Conservation (phyloP, 2,888 invertebrate species). For the Zygaena filipendulae region DNA sequence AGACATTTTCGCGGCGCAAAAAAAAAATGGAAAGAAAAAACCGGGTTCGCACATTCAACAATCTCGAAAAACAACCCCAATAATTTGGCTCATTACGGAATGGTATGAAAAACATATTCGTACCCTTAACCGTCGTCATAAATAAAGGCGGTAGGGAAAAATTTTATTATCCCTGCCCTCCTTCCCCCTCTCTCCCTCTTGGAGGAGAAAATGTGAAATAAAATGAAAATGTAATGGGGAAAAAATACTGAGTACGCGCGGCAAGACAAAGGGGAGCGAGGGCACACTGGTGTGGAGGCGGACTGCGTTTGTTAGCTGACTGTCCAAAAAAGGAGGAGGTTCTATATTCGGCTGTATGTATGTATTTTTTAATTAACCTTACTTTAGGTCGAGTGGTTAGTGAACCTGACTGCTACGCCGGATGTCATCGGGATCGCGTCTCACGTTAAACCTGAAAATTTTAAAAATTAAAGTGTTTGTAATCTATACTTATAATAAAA, state of each 20-base stretch:
- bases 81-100: constrained; percentile 64
- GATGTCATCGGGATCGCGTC: no score
- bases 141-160: constrained; percentile 64
- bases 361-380: no score
- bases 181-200: constrained; percentile 23
- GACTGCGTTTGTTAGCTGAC: no score
- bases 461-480: no score
- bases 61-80: constrained; percentile 57
- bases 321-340: no score
- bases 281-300: constrained; percentile 24
- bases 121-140: constrained; percentile 52
- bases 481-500: no score
- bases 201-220: constrained; percentile 68
- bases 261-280: constrained; percentile 60
- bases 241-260: constrained; percentile 56
- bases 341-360: no score
- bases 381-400: no score
- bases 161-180: constrained; percentile 54
- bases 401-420: no score
- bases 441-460: no score
- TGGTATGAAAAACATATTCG: constrained; percentile 63
- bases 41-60: no score
- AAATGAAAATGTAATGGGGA: constrained; percentile 69
- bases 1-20: constrained; percentile 23
- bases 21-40: constrained; percentile 27